Base-by-base conservation (phyloP, 2,797 vertebrate genomes). In the Buphagus erythrorhynchus region DNA sequence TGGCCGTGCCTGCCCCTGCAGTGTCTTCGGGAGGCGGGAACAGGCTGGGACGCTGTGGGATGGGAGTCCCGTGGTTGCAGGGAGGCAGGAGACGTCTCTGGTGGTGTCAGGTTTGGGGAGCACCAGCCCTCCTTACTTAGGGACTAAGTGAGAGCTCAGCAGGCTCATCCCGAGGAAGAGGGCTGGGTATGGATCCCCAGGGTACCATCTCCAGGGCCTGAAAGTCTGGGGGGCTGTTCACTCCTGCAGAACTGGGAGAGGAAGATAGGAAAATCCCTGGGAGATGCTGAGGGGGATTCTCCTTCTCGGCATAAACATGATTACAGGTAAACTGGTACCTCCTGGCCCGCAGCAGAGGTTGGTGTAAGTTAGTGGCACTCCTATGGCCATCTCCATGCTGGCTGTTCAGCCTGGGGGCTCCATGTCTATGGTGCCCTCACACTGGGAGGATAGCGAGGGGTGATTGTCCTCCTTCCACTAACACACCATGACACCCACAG, bases 301-400 rank as follows among this genome's bases (percentile, higher is more conserved):
- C 12, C 31, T 61, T 14, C 31, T 12, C 2, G 18, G 16, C 61
- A 42, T 9, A 0, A 15, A 4, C 20, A 0, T 7, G 15, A 1
- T n/a, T 29, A 4, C 59, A 4, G 42, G 5, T 68, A n/a, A 33
- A 29, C 45, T 8, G 21, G 36, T 40, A 4, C 48, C 18, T 55
- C 31, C 38, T 1, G 2, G 2, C 26, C 19, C 8, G 68, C 76
- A 52, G 42, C 75, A 4, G 28, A 29, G 7, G 31, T 4, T 38
- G 82, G 38, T 35, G 13, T 43, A 9, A 33, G 40, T 8, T 15
- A 31, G 33, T 15, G 13, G 31, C 5, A 1, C 31, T n/a, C 18
- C 28, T 2, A 1, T 5, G 16, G 12, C 54, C 18, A 1, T 20
- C 42, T 17, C 57, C 0, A 0, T 42, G 33, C 18, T 16, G 6